Evolutionary conservation across 2,797 vertebrate genomes (phyloP).

Genomic region (Poeciliopsis turneri): DNA sequence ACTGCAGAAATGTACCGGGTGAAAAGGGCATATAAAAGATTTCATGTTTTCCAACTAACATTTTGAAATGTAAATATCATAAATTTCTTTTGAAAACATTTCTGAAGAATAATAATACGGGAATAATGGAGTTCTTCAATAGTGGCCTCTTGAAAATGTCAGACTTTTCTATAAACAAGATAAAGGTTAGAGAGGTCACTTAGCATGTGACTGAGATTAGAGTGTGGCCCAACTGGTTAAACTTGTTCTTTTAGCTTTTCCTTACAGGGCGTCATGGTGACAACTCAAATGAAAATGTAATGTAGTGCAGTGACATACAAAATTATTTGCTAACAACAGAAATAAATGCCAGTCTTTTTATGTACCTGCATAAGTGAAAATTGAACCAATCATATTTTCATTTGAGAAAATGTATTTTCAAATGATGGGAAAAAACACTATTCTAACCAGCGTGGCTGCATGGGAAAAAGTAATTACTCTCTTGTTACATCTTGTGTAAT

Average conservation of each 20-base stretch:
- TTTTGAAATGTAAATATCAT: not conserved
- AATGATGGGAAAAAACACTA: not conserved
- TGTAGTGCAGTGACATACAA: not conserved
- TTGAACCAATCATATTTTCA: not conserved
- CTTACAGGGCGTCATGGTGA: slow-evolving; percentile 6
- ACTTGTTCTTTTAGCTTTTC: slow-evolving; percentile 41
- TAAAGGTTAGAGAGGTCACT: not conserved
- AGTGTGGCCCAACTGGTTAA: slow-evolving; percentile 44
- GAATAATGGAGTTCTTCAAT: not conserved
- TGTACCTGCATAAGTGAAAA: not conserved
- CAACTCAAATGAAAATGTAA: slow-evolving; percentile 3
- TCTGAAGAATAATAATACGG: not conserved
- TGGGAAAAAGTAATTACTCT: not conserved
- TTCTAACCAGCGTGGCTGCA: not conserved
- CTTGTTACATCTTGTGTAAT: not conserved
- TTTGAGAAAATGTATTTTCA: not conserved
- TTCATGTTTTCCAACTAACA: no score
- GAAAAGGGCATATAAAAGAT: no score
- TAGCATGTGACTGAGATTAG: slow-evolving; percentile 23
- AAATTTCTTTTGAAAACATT: not conserved
- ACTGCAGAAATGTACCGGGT: not conserved
- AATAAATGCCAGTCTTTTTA: not conserved
- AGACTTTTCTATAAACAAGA: not conserved
- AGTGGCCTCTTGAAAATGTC: not conserved
- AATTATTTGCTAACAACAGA: not conserved